Evolutionary conservation across 2,888 invertebrate species (phyloP), one percentile per base, ranked within the genome.

Genomic region (Micoletzkya japonica): DNA sequence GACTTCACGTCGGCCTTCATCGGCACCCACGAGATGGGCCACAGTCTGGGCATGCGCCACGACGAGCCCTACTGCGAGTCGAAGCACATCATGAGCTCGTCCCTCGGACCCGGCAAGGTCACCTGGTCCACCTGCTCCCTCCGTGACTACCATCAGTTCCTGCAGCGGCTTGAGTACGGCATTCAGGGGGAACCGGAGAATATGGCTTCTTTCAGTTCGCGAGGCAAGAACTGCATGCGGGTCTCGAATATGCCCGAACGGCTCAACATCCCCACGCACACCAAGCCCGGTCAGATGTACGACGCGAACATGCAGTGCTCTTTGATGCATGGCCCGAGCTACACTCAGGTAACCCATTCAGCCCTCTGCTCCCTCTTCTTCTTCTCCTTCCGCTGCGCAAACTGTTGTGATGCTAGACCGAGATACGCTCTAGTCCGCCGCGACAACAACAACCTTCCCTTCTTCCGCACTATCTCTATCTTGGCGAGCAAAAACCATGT

Each of bases 1-100:
- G 85, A 86, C 72, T 85, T 85, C 75, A 84, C 84, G 4, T 81
- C 84, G 4, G 84, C 82, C 4, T 86, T 85, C 73, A 86, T 85
- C 58, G 84, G 83, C 50, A 86, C 85, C 0, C 85, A 85, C 71
- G 85, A 85, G 72, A 76, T 85, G 52, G 85, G 85, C 7, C 85
- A 85, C 74, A 80, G 83, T 69, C 77, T 85, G 32, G 85, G 85
- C 17, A 86, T 85, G 85, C 71, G 82, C 26, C 85, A 85, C 77
- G 85, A 85, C 71, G 85, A 85, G 74, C 85, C 81, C 34, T 84
- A 85, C 70, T 85, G 85, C 66, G 73, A 77, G 28, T 78, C 80
- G 56, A 80, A 75, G 61, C 82, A 80, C 76, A 85, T 85, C 70
- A 85, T 85, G 85, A 79, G 79, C 57, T 76, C 81, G 10, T 82